These are phyloP conservation scores for Helarctos malayanus DNA, from an alignment of 2,797 vertebrate species.

Conservation along the genomic window DNA sequence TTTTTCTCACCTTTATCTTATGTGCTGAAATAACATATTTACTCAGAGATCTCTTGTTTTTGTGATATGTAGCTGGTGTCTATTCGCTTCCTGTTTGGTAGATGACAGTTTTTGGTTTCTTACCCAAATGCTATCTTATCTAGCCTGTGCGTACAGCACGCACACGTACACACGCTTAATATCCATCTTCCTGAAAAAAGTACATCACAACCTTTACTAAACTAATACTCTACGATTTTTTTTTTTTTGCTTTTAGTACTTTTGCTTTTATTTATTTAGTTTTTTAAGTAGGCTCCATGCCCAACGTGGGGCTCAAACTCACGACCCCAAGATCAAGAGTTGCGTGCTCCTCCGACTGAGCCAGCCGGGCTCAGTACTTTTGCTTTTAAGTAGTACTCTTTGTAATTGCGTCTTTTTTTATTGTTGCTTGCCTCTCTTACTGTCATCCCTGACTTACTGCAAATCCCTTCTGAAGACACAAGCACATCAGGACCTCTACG, in stretches of 20 bases:
- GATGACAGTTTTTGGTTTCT: neutral
- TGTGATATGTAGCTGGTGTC: neutral
- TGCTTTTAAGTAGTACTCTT: neutral
- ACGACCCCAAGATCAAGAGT: neutral
- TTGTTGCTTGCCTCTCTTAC: neutral
- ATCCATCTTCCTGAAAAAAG: neutral
- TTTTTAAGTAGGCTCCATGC: neutral
- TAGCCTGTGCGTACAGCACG: neutral
- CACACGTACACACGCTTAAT: neutral
- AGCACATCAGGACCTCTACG: neutral
- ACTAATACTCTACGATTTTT: neutral
- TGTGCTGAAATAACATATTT: neutral
- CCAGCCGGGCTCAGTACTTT: neutral
- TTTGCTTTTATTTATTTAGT: neutral
- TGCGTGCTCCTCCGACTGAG: fast-evolving
- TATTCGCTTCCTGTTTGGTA: neutral
- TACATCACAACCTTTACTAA: neutral
- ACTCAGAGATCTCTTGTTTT: neutral
- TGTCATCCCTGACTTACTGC: neutral
- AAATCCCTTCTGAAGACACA: neutral
- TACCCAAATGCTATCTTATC: neutral
- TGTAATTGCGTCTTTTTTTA: neutral
- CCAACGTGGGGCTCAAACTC: neutral
- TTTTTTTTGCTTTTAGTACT: neutral
- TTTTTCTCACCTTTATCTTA: neutral